Base-by-base conservation (phyloP, 2,888 invertebrate species). In the Mycogona germanica region DNA sequence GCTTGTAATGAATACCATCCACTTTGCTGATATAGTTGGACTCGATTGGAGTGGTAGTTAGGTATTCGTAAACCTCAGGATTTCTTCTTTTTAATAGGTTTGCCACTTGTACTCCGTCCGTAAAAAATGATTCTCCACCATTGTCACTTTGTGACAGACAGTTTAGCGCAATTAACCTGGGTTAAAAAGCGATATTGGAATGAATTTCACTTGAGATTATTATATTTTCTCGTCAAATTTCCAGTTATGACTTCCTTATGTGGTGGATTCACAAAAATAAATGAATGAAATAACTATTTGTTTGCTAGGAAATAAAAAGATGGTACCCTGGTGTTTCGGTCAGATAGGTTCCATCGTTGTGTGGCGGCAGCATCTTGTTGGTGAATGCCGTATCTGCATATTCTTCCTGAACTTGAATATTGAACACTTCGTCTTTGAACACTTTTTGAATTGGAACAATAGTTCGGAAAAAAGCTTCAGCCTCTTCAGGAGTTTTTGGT, bases 321-420 rank as follows among this genome's bases (percentile, higher is more conserved):
- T 21, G 55, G 60, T 70, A 78, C 78, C 86, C 86, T 45, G 81
- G 77, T 1, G 85, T 78, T 66, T 84, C 80, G 51, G 76, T 77
- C 60, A 84, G 83, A 64, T 87, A 87, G 0, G 84, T 84, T 51
- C 79, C 82, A 64, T 87, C 87, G 2, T 79, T 84, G 64, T 88
- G 87, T 0, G 79, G 75, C 2, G 79, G 80, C 12, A 40, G 7
- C 2, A 40, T 40, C 19, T 28, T 69, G 49, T 75, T 79, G 0
- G 81, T 78, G 63, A 85, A 87, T 0, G 87, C 83, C 0, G 82
- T 82, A 63, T 87, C 87, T 0, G 29, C 6, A 28, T 29, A 47
- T 29, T 47, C 7, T 29, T 73, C 67, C 28, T 73, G 67, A 17
- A 77, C 75, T 3, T 76, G 75, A 62, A 84, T 78, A 38, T 75